phyloP scores from a whole-genome alignment of 2,888 invertebrate species.

The Galeruca laticollis region DNA sequence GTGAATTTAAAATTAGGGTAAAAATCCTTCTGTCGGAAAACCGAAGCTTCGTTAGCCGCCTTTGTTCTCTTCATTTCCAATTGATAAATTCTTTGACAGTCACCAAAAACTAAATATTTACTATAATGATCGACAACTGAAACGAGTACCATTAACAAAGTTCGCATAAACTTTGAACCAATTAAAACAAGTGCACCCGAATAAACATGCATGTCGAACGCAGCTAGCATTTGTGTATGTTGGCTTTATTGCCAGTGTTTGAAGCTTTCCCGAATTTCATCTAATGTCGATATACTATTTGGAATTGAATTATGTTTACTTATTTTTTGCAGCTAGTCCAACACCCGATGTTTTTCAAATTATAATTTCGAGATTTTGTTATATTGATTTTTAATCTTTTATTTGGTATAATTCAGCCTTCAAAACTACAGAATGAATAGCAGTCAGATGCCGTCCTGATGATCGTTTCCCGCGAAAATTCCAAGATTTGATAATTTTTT shows the following conservation, averaged over 20 bases:
- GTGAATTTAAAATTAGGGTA: background rate
- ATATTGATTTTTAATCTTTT: too few species aligned
- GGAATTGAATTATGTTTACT: too few species aligned
- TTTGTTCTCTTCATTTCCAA: constrained; percentile 1
- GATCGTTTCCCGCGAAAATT: too few species aligned
- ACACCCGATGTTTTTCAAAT: too few species aligned
- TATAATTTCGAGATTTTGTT: too few species aligned
- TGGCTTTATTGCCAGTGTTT: constrained; percentile 2
- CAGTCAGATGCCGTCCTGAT: too few species aligned
- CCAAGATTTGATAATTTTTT: too few species aligned
- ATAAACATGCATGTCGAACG: constrained; percentile 1
- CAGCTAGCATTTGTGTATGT: background rate
- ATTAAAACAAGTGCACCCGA: constrained; percentile 8
- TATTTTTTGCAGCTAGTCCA: constrained; percentile 4
- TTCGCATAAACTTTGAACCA: background rate
- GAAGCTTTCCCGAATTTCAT: too few species aligned
- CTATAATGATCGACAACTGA: constrained; percentile 1
- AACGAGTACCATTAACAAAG: background rate
- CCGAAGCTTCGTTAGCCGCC: background rate
- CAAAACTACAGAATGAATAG: too few species aligned
- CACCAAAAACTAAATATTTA: background rate
- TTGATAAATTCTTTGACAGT: background rate
- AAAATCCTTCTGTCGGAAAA: background rate
- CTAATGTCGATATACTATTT: too few species aligned
- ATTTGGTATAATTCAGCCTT: too few species aligned